Percentiles rank a stretch among this genome's conserved stretches.
These are phyloP conservation scores for Dasypolia templi DNA, from an alignment of 2,888 invertebrate species.

Conservation along the genomic window DNA sequence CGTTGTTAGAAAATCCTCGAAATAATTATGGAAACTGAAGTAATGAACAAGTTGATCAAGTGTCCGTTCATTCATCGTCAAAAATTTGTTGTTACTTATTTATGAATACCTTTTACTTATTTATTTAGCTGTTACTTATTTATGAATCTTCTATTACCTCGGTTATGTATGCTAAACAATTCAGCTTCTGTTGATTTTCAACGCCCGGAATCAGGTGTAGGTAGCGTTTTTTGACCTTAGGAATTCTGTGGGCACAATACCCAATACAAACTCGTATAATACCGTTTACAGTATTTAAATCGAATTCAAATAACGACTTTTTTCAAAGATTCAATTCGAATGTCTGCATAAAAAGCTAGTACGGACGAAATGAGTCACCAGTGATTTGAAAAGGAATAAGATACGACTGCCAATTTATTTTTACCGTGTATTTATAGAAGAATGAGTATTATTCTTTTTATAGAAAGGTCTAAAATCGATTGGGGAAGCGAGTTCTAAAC, in stretches of 20 bases:
- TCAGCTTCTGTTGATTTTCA: conserved; percentile 12
- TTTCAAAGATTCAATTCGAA: conserved; percentile 69
- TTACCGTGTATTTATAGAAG: conserved; percentile 41
- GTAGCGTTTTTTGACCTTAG: conserved; percentile 31
- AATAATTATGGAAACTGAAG: neutral
- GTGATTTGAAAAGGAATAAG: conserved; percentile 84
- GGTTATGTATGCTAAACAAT: conserved; percentile 17
- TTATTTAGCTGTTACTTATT: too few relatives aligned
- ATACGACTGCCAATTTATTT: conserved; percentile 68
- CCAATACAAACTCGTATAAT: conserved; percentile 55
- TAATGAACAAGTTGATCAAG: neutral
- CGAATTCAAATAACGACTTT: conserved; percentile 69
- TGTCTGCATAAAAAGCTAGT: conserved; percentile 78
- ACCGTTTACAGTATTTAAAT: conserved; percentile 68
- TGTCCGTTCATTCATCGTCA: too few relatives aligned
- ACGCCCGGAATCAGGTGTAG: conserved; percentile 2
- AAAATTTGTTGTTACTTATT: too few relatives aligned
- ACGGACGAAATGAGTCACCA: conserved; percentile 84
- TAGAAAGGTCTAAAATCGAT: conserved; percentile 70
- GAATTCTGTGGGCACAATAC: conserved; percentile 24
- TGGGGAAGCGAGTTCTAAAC: conserved; percentile 36
- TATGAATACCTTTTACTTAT: too few relatives aligned
- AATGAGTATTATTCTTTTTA: conserved; percentile 56
- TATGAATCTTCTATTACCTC: neutral
- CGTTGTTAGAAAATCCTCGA: neutral